A percentile compares a stretch with the other conserved stretches of the same genome.
Evolutionary conservation across 1,140 invertebrate species (phyloP).

Genomic region (Tetranychus urticae): DNA sequence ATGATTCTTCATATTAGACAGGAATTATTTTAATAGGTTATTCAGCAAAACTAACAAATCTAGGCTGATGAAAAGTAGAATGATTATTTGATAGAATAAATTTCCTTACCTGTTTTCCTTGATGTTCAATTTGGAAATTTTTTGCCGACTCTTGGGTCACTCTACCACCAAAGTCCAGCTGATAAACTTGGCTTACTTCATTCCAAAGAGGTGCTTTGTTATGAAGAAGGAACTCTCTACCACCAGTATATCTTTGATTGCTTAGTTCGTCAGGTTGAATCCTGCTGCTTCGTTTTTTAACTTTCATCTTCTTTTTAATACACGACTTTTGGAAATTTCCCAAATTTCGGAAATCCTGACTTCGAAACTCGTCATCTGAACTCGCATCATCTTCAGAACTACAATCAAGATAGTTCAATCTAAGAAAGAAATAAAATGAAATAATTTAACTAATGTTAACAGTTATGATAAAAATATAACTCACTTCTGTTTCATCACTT

Average conservation of each 20-base stretch:
- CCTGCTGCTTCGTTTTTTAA: constrained; percentile 10
- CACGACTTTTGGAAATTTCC: constrained; percentile 87
- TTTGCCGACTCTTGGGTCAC: constrained; percentile 98
- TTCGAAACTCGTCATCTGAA: constrained; percentile 5
- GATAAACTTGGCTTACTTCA: constrained; percentile 94
- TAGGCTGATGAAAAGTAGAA: neutral
- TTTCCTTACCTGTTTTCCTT: constrained; percentile 61
- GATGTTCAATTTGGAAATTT: constrained; percentile 97
- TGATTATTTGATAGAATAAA: neutral
- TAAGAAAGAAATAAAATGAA: neutral
- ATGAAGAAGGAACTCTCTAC: constrained; percentile 70
- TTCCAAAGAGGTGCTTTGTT: constrained; percentile 99
- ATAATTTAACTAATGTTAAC: neutral
- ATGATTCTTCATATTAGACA: too few relatives aligned
- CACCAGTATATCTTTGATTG: constrained; percentile 3
- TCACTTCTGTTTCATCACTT: constrained; percentile 13
- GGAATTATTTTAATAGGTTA: too few relatives aligned
- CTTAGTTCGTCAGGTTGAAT: neutral
- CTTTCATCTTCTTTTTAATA: constrained; percentile 36
- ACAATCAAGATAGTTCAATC: constrained; percentile 10
- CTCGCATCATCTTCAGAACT: constrained; percentile 56
- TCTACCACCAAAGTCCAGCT: constrained; percentile 93
- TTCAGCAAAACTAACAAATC: too few relatives aligned
- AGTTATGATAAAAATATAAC: neutral
- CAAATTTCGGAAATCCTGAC: constrained; percentile 52